A percentile compares a stretch with the other conserved stretches of the same genome.
phyloP scores from a whole-genome alignment of 2,113 vertebrate genomes.

The Melanocharis versteri region DNA sequence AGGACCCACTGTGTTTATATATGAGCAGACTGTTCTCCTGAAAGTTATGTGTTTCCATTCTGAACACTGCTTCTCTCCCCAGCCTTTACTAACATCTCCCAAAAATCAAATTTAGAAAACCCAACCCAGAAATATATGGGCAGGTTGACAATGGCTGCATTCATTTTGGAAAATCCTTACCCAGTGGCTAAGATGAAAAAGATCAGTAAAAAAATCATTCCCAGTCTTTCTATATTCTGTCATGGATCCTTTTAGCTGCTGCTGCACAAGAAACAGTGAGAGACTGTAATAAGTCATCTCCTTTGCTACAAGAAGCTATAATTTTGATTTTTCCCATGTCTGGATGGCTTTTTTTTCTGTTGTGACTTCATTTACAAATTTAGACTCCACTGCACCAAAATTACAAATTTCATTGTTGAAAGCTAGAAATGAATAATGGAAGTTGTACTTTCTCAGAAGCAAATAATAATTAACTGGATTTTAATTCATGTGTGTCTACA shows the following conservation, averaged over 20 bases:
- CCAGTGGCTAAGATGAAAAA: neutral
- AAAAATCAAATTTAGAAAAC: neutral
- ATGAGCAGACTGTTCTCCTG: neutral
- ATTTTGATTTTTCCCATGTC: neutral
- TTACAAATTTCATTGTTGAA: neutral
- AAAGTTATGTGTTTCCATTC: conserved; percentile 3
- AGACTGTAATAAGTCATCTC: neutral
- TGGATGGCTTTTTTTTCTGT: neutral
- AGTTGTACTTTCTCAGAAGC: neutral
- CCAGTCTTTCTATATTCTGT: neutral
- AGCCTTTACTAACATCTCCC: neutral
- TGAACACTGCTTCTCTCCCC: neutral
- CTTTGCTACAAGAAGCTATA: neutral
- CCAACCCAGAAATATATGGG: neutral
- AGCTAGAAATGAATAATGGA: neutral
- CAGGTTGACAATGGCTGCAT: neutral
- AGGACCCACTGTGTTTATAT: neutral
- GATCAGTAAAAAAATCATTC: neutral
- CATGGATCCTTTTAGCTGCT: neutral
- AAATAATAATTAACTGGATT: neutral
- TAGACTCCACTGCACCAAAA: neutral
- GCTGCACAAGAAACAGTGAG: neutral
- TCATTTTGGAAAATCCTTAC: conserved; percentile 22
- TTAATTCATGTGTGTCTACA: neutral
- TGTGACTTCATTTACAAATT: neutral